A percentile compares a stretch with the other conserved stretches of the same genome.
Conservation (phyloP, 1,140 invertebrate species). For the Drosophila leontia region DNA sequence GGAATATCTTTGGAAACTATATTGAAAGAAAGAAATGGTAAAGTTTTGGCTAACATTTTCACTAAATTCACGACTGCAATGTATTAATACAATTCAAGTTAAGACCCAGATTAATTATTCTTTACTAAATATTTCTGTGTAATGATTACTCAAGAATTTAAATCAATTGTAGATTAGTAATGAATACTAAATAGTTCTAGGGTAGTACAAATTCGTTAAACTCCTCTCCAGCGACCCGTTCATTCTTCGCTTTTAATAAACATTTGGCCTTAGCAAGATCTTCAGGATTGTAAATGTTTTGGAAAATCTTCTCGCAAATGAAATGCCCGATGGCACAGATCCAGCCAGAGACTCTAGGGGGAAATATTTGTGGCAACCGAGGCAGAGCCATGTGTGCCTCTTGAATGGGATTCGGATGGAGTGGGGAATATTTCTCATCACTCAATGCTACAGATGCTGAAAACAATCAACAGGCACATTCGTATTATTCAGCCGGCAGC, state of each 20-base stretch:
- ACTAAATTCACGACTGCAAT: too few species aligned
- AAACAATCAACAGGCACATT: conserved; percentile 75
- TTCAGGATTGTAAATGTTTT: conserved; percentile 68
- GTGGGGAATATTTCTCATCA: conserved; percentile 62
- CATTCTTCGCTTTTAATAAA: conserved; percentile 43
- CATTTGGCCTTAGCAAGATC: conserved; percentile 42
- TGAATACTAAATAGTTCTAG: background rate
- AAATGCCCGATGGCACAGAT: conserved; percentile 45
- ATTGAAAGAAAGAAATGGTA: background rate
- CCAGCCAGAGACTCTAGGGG: conserved; percentile 16
- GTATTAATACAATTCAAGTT: background rate
- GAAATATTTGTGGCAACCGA: conserved; percentile 25
- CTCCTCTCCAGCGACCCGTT: background rate
- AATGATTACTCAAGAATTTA: background rate
- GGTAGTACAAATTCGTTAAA: background rate
- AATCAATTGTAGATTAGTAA: background rate
- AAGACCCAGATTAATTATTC: too few species aligned
- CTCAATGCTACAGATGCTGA: conserved; percentile 74
- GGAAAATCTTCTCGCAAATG: conserved; percentile 58
- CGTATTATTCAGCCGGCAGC: conserved; percentile 35
- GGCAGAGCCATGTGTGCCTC: conserved; percentile 60
- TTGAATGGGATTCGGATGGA: conserved; percentile 8
- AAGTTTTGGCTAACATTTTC: background rate
- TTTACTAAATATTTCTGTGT: background rate
- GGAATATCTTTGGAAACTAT: background rate